Base-by-base conservation (phyloP, 2,113 vertebrate genomes). In the Cryptotis parvus region DNA sequence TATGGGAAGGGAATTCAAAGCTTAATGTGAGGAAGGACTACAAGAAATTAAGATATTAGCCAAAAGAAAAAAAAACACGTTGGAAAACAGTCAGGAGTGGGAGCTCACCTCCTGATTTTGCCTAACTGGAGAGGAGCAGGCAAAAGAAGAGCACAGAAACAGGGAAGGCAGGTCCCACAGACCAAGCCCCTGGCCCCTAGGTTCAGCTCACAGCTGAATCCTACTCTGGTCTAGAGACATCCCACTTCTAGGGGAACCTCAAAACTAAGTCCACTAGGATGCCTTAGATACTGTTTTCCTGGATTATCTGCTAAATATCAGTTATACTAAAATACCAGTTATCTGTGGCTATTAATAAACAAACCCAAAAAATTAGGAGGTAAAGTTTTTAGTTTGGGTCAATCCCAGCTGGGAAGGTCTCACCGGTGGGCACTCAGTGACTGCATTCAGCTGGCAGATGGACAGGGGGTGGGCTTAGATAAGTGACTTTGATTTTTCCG, bases 141-240 rank as follows among this genome's bases (percentile, higher is more conserved):
- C 58, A 65, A 45, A 45, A 45, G 11, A 45, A 4, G 29, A 65
- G 11, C 26, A 65, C 27, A 11, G 26, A 72, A 65, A 70, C 0
- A 0, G 6, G 31, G 18, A 66, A 49, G 0, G 1, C 0, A n/a
- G 4, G 12, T 27, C 31, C 4, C 61, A 35, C 1, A 66, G 3
- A 5, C 7, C 26, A 84, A 31, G 18, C 5, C 49, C 37, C 39
- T 27, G 2, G 22, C 45, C 22, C 35, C 22, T 14, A n/a, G 3
- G 24, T 31, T 35, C n/a, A 52, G 39, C 12, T 24, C 63, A 63
- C 3, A 66, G 29, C 20, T 24, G 31, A 68, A 35, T 18, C 9
- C 4, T 20, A 0, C 22, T 31, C 65, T 29, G 29, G 65, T 37
- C 20, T 24, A 66, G 37, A 15, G 8, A 2, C 79, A 24, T 15